Evolutionary conservation across 2,113 vertebrate genomes (phyloP).

Genomic region (Ibidorhyncha struthersii): DNA sequence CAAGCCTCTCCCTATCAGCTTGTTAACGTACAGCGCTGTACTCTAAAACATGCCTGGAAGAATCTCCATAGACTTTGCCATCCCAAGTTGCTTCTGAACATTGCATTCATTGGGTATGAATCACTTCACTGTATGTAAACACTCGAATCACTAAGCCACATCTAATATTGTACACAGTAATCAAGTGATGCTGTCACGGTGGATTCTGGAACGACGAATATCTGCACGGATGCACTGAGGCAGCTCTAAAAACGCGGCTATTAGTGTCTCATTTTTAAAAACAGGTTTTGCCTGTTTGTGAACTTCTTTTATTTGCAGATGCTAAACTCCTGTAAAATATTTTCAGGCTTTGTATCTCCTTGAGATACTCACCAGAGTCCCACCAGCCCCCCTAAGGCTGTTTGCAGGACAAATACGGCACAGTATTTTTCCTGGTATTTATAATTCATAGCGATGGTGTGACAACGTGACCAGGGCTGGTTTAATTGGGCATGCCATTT

Average conservation of each 20-base stretch:
- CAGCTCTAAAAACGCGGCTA: background rate
- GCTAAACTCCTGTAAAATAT: background rate
- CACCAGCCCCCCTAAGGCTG: background rate
- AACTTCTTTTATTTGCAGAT: background rate
- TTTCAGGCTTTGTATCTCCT: background rate
- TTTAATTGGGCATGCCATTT: background rate
- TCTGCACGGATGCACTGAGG: background rate
- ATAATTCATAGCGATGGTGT: fast-evolving
- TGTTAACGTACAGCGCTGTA: background rate
- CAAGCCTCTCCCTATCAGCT: slow-evolving; percentile 36
- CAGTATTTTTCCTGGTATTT: background rate
- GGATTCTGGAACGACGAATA: background rate
- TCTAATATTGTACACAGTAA: background rate
- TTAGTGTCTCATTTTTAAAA: background rate
- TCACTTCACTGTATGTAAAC: slow-evolving; percentile 44
- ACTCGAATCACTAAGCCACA: slow-evolving; percentile 7
- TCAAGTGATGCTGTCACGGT: background rate
- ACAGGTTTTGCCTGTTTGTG: background rate
- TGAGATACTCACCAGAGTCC: background rate
- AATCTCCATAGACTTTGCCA: background rate
- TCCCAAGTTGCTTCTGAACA: slow-evolving; percentile 2
- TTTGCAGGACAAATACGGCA: fast-evolving
- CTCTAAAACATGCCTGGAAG: background rate
- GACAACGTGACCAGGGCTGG: background rate
- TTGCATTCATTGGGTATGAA: background rate